A percentile compares a stretch with the other conserved stretches of the same genome.
Evolutionary conservation across 30 jellyfish, hydroid and myxozoan species (phyloP).

Genomic region (Rhopilema esculentum): DNA sequence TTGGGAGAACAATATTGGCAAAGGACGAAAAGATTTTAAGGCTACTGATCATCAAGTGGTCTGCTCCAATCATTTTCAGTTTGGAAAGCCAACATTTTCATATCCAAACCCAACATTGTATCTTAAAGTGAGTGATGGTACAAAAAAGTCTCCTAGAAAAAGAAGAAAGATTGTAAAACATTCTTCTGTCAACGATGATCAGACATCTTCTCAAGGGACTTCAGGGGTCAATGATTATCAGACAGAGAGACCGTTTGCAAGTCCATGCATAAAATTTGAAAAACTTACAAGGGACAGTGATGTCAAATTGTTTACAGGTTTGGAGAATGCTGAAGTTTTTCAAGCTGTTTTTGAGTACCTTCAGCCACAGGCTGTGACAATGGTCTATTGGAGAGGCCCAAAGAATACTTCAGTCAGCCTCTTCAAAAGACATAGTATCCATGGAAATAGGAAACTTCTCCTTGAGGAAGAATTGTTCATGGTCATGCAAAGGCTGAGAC

Average conservation of each 20-base stretch:
- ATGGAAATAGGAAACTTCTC: conserved; percentile 13
- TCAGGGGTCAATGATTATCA: background rate
- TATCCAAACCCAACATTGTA: conserved; percentile 35
- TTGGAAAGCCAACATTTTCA: conserved; percentile 54
- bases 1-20: conserved; percentile 29
- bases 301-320: conserved; percentile 29
- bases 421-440: background rate
- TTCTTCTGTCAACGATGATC: background rate
- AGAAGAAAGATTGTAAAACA: background rate
- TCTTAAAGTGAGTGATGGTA: conserved; percentile 2
- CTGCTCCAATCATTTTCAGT: conserved; percentile 50
- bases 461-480: conserved; percentile 32
- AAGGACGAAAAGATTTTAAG: conserved; percentile 32
- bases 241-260: background rate
- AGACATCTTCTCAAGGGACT: background rate
- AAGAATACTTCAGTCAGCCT: conserved; percentile 19
- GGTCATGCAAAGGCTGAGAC: conserved; percentile 21
- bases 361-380: conserved; percentile 10
- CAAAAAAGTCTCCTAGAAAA: conserved; percentile 5
- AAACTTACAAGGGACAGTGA: conserved; percentile 15
- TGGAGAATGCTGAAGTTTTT: conserved; percentile 2
- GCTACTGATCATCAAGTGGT: conserved; percentile 33
- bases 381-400: conserved; percentile 22
- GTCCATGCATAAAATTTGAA: conserved; percentile 16
- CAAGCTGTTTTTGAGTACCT: background rate